phyloP scores from a whole-genome alignment of 2,888 invertebrate genomes.

The Apotomis turbidana region DNA sequence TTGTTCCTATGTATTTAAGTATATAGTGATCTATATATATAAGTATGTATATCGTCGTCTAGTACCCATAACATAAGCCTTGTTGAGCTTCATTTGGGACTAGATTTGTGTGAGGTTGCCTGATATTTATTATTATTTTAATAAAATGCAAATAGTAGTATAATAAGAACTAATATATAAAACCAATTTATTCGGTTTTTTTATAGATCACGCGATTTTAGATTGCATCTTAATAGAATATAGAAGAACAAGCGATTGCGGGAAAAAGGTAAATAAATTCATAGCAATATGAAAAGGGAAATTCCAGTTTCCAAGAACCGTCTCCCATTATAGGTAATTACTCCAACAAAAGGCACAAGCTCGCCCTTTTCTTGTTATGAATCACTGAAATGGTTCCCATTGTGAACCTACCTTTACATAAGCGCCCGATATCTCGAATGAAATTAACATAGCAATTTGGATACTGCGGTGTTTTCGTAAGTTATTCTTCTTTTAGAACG shows the following conservation, averaged over 20 bases:
- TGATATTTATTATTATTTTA: too few species aligned
- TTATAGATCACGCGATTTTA: neutral
- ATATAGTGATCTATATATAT: too few species aligned
- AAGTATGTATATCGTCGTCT: too few species aligned
- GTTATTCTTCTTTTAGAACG: neutral
- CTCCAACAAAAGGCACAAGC: slow-evolving; percentile 49
- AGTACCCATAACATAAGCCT: too few species aligned
- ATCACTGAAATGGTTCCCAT: slow-evolving; percentile 40
- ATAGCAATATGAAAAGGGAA: slow-evolving; percentile 42
- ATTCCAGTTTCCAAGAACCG: slow-evolving; percentile 49
- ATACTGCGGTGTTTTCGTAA: neutral
- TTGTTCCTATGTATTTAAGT: too few species aligned
- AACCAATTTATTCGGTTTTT: too few species aligned
- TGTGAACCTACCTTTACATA: slow-evolving; percentile 36
- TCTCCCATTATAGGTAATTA: slow-evolving; percentile 55
- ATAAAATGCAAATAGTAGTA: too few species aligned
- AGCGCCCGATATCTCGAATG: slow-evolving; percentile 36
- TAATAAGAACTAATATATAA: too few species aligned
- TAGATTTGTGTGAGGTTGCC: too few species aligned
- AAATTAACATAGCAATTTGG: slow-evolving; percentile 37
- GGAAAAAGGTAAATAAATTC: slow-evolving; percentile 43
- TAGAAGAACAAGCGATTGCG: slow-evolving; percentile 15
- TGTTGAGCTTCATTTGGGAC: too few species aligned
- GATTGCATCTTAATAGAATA: slow-evolving; percentile 28
- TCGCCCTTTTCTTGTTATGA: slow-evolving; percentile 43